Evolutionary conservation across 2,113 vertebrate genomes (phyloP).

Genomic region (Brachirus orientalis): DNA sequence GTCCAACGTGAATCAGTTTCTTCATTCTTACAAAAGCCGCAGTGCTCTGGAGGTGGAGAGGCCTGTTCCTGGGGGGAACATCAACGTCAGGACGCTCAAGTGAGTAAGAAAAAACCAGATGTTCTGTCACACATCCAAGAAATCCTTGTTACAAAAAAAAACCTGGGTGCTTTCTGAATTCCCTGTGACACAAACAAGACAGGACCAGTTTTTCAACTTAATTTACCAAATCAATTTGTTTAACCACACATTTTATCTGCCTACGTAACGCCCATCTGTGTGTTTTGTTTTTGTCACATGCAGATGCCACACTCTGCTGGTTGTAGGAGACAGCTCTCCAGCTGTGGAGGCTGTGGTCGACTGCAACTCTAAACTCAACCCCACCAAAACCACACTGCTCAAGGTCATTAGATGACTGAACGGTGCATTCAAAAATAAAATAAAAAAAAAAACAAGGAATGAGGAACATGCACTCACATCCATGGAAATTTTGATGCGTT

Average conservation of each 20-base stretch:
- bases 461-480: background rate
- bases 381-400: conserved; percentile 82
- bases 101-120: conserved; percentile 25
- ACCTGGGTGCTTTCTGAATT: too few relatives aligned
- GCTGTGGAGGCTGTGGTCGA: conserved; percentile 88
- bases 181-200: background rate
- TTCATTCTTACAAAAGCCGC: conserved; percentile 92
- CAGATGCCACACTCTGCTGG: conserved; percentile 87
- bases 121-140: background rate
- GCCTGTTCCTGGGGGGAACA: conserved; percentile 82
- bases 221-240: too few relatives aligned
- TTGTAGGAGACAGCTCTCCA: conserved; percentile 89
- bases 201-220: background rate
- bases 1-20: conserved; percentile 90
- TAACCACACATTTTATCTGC: background rate
- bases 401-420: conserved; percentile 79
- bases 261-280: background rate
- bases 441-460: background rate
- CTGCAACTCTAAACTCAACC: conserved; percentile 84
- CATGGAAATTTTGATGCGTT: background rate
- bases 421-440: too few relatives aligned
- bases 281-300: conserved; percentile 13
- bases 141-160: background rate
- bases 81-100: conserved; percentile 86
- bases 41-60: conserved; percentile 90